These are phyloP conservation scores for Gobiocypris rarus DNA, from an alignment of 2,113 vertebrate genomes.

Conservation along the genomic window DNA sequence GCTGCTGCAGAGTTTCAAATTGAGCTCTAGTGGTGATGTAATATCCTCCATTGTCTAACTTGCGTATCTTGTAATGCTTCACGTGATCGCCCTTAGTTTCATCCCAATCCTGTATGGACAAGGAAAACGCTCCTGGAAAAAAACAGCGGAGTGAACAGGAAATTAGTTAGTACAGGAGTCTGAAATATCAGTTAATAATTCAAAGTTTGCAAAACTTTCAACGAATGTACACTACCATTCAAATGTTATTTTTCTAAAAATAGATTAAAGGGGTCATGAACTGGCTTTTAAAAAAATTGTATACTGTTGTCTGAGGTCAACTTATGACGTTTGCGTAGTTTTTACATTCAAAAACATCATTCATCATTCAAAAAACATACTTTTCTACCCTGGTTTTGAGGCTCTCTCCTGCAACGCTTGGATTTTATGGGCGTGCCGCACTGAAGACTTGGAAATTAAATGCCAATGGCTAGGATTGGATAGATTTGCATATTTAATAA, in stretches of 20 bases:
- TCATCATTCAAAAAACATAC: no score
- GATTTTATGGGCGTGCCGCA: no score
- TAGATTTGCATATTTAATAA: no score
- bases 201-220: not conserved
- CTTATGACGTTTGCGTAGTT: no score
- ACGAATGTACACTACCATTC: not conserved
- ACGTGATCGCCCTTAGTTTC: conserved; percentile 98
- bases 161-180: not conserved
- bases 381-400: no score
- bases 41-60: conserved; percentile 97
- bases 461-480: no score
- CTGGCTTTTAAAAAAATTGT: no score
- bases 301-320: no score
- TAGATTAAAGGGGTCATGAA: no score
- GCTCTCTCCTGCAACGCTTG: no score
- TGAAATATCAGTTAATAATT: not conserved
- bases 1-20: conserved; percentile 97
- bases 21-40: conserved; percentile 98
- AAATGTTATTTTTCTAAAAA: not conserved
- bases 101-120: conserved; percentile 99
- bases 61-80: conserved; percentile 99
- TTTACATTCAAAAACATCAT: no score
- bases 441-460: no score
- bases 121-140: conserved; percentile 91
- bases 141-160: not conserved